phyloP scores from a whole-genome alignment of 2,113 vertebrate genomes.

The Hemiprocne comata region DNA sequence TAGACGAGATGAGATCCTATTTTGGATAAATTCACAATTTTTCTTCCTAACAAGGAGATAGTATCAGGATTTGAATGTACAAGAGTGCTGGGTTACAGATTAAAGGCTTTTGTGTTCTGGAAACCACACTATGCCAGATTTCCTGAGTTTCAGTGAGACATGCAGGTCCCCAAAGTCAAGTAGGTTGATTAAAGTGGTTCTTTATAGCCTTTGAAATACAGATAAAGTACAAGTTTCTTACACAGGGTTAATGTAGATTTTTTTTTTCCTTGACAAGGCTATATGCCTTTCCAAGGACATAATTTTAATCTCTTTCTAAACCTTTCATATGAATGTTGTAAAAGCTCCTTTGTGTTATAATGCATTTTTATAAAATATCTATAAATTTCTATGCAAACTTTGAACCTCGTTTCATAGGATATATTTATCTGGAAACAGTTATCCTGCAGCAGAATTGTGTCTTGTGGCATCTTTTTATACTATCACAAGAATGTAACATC shows the following conservation, averaged over 20 bases:
- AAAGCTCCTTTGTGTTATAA: slow-evolving; percentile 56
- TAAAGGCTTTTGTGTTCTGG: slow-evolving; percentile 66
- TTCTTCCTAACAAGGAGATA: slow-evolving; percentile 74
- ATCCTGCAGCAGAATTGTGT: slow-evolving; percentile 29
- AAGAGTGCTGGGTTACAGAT: slow-evolving; percentile 56
- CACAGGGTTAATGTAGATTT: slow-evolving; percentile 20
- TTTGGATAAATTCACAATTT: slow-evolving; percentile 76
- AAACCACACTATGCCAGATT: slow-evolving; percentile 43
- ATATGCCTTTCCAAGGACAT: slow-evolving; percentile 53
- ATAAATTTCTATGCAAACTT: slow-evolving; percentile 54
- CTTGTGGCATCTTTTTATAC: slow-evolving; percentile 35
- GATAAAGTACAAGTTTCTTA: slow-evolving; percentile 51
- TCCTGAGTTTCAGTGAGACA: slow-evolving; percentile 38
- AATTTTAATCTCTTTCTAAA: slow-evolving; percentile 67
- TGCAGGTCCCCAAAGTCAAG: slow-evolving; percentile 66
- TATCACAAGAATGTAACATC: slow-evolving; percentile 31
- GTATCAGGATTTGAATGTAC: slow-evolving; percentile 64
- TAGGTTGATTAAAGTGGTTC: slow-evolving; percentile 67
- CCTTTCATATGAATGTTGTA: slow-evolving; percentile 29
- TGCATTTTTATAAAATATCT: slow-evolving; percentile 57
- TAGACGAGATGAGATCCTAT: slow-evolving; percentile 66
- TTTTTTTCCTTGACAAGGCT: slow-evolving; percentile 31
- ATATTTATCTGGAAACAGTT: slow-evolving; percentile 57
- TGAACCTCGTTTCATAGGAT: background rate
- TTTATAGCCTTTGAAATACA: slow-evolving; percentile 57